Evolutionary conservation across 2,888 invertebrate genomes (phyloP).

Genomic region (Lithophane socia): DNA sequence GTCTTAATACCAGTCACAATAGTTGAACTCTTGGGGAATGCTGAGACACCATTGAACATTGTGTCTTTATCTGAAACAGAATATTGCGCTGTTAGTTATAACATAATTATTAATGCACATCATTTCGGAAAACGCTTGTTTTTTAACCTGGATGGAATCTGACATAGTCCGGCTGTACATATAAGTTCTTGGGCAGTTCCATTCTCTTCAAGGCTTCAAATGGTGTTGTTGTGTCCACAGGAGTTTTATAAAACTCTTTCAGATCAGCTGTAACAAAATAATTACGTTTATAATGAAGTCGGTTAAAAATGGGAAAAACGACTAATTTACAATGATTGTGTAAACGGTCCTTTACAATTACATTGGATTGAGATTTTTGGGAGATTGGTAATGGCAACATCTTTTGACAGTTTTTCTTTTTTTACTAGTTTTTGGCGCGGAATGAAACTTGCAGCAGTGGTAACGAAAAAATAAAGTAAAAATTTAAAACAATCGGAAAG

Average conservation of each 20-base stretch:
- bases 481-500: neutral
- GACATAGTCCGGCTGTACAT: slow-evolving; percentile 95
- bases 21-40: slow-evolving; percentile 96
- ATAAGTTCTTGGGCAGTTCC: slow-evolving; percentile 96
- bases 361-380: neutral
- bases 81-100: neutral
- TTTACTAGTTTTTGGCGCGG: neutral
- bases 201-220: slow-evolving; percentile 93
- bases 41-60: slow-evolving; percentile 92
- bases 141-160: slow-evolving; percentile 94
- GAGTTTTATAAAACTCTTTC: slow-evolving; percentile 93
- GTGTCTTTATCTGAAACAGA: slow-evolving; percentile 85
- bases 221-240: slow-evolving; percentile 93
- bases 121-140: neutral
- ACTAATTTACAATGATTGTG: neutral
- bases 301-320: neutral
- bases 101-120: too few species aligned
- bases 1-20: slow-evolving; percentile 95
- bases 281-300: neutral
- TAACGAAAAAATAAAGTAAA: neutral
- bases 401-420: neutral
- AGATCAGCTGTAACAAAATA: slow-evolving; percentile 91
- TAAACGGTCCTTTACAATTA: neutral
- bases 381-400: neutral
- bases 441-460: neutral